Percentiles rank a stretch among this genome's conserved stretches.
Conservation (phyloP, 2,113 vertebrate genomes). For the Ardeotis arabs region DNA sequence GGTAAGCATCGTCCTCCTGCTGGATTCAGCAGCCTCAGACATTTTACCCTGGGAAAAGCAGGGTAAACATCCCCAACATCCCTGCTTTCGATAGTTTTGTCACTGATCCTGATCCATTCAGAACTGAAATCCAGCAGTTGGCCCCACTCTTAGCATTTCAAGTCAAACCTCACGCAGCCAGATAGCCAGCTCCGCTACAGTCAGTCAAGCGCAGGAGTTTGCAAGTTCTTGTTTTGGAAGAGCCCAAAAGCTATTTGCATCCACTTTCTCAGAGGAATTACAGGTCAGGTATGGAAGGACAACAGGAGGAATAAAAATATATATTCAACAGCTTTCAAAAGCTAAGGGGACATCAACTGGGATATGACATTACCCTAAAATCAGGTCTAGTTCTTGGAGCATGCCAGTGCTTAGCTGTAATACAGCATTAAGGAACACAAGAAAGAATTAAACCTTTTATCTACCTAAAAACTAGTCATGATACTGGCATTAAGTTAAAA, state of each 20-base stretch:
- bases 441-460: not conserved
- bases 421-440: accelerated
- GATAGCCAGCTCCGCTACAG: not conserved
- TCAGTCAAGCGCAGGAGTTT: not conserved
- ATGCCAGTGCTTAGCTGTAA: not conserved
- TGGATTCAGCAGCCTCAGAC: not conserved
- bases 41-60: not conserved
- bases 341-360: not conserved
- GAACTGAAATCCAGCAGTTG: not conserved
- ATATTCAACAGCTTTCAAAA: not conserved
- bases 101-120: not conserved
- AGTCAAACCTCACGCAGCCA: not conserved
- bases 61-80: not conserved
- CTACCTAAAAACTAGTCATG: not conserved
- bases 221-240: not conserved
- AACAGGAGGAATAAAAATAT: not conserved
- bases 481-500: not conserved
- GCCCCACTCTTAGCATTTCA: not conserved
- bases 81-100: not conserved
- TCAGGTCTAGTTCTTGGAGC: not conserved
- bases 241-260: not conserved
- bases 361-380: not conserved
- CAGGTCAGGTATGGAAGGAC: not conserved
- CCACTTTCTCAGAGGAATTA: not conserved
- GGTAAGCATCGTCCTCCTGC: accelerated